Percentiles rank a stretch among this genome's conserved stretches.
These are phyloP conservation scores for Agonopterix heracliana DNA, from an alignment of 2,888 invertebrate genomes.

Conservation along the genomic window DNA sequence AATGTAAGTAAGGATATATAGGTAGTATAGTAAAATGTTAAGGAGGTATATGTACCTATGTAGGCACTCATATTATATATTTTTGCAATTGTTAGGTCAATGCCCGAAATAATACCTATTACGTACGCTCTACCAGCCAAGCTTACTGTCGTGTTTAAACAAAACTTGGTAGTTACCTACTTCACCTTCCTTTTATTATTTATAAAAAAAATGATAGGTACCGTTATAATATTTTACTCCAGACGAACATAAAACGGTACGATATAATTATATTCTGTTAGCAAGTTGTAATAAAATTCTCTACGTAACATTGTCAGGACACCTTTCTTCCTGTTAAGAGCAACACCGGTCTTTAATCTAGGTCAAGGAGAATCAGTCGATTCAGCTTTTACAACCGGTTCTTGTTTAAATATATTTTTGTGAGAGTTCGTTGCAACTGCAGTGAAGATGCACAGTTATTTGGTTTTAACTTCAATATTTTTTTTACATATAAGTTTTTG, in stretches of 20 bases:
- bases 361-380: conserved; percentile 61
- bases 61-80: neutral
- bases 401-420: conserved; percentile 24
- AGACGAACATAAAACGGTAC: no score
- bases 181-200: no score
- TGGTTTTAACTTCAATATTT: neutral
- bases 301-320: conserved; percentile 22
- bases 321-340: conserved; percentile 43
- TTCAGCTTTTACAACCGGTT: conserved; percentile 57
- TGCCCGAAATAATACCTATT: conserved; percentile 23
- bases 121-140: conserved; percentile 36
- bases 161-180: neutral
- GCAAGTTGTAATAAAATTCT: neutral
- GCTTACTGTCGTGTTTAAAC: neutral
- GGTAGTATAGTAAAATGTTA: no score
- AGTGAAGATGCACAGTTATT: neutral
- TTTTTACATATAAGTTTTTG: neutral
- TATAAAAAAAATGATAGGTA: no score
- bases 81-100: conserved; percentile 32
- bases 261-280: neutral
- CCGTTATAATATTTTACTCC: no score
- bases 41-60: no score
- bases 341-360: conserved; percentile 29
- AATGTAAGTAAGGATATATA: no score
- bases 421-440: conserved; percentile 14